Base-by-base conservation (phyloP, 2,113 vertebrate species). In the Atrichornis clamosus region DNA sequence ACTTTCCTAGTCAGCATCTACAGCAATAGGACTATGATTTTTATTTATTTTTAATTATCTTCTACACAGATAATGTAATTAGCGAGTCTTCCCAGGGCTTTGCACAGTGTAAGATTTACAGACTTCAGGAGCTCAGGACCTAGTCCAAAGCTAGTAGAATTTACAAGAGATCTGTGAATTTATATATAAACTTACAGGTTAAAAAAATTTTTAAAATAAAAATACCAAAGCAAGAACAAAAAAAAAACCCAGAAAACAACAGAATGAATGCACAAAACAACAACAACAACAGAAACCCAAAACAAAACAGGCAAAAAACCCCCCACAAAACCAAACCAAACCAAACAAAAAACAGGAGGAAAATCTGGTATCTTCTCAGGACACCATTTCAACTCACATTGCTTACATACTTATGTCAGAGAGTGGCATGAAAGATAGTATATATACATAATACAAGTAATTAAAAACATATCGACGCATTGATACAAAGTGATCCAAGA, bases 291-390 rank as follows among this genome's bases (percentile, higher is more conserved):
- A 46, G 53, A 37, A 8, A 33, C 12, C 1, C 7, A 37, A 75
- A 64, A 5, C 3, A 39, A 47, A 47, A 3, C 2, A 60, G 72
- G 2, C 1, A 22, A 37, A 32, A 14, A 62, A 0, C 0, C 2
- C 2, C 8, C 8, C 2, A 7, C 7, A 44, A 56, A 70, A 42
- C 33, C 33, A 73, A 56, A 39, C 4, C 2, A n/a, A 75, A 13
- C 3, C 2, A 50, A 89, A 30, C 2, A 8, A 35, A 35, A 32
- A 42, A 0, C 5, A 42, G 13, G 50, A 59, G 3, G 63, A 85
- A 68, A 92, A 42, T 28, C 1, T 82, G 6, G 1, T 35, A 18
- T 58, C 46, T 83, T 83, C 52, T 73, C 49, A 85, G 13, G 55
- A 42, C 7, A 47, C 3, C 14, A 65, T 69, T 47, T 42, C 12